Base-by-base conservation (phyloP, 2,888 invertebrate species). In the Drosophila mercatorum region DNA sequence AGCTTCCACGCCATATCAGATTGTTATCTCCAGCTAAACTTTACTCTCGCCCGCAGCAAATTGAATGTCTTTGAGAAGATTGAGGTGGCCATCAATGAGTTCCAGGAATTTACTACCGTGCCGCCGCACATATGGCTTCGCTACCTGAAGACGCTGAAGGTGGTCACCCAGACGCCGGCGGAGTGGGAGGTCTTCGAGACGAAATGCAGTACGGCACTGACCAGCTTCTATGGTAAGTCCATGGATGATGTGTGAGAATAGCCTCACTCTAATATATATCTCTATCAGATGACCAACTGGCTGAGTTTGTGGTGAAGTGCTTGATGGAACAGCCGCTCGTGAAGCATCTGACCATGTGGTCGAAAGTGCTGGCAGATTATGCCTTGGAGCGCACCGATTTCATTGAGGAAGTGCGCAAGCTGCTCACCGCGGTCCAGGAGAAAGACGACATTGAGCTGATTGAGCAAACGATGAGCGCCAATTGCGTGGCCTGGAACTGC, bases 71-170 rank as follows among this genome's bases (percentile, higher is more conserved):
- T 84, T 14, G 63, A 71, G 0, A 73, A 60, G 8, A 82, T 84
- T 7, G 63, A 80, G 38, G 2, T 41, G 1, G 66, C 76, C 22
- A 53, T 72, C 0, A 38, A 7, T 0, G 64, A 49, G 4, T 83
- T 78, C 14, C 64, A 44, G 6, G 17, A 28, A 11, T 28, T 41
- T 8, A 38, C 58, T 22, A 56, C 60, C 26, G 61, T 84, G 10
- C 82, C 85, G n/a, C 49, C 80, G 0, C 53, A 72, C 12, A 60
- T 84, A 1, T 84, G 83, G 83, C 55, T 80, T 0, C 63, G 67
- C 2, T 87, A 84, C 58, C 58, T 84, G 0, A 61, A 66, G 49
- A 61, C 60, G 0, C 56, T 66, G 0, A 34, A 68, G 28, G 56
- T 61, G 17, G 78, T 80, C 3, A 81, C 81, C 6, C 78, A 87